Evolutionary conservation across 2,888 invertebrate genomes (phyloP).

Genomic region (Toxonevra muliebris): DNA sequence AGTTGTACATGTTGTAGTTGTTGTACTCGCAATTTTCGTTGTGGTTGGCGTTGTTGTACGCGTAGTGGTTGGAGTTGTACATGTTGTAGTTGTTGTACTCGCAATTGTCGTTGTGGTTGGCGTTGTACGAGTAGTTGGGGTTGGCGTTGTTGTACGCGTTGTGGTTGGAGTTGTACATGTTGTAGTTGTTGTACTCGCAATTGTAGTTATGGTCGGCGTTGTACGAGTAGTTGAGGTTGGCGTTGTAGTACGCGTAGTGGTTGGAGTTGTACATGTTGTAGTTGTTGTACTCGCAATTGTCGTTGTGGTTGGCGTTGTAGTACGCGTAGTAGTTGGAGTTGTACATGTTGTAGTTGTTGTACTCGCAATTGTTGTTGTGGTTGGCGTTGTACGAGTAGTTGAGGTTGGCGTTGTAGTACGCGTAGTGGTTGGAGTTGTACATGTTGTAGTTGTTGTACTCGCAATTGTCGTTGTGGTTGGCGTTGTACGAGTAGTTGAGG

Average conservation of each 20-base stretch:
- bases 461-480: background rate
- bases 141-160: slow-evolving; percentile 28
- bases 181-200: slow-evolving; percentile 2
- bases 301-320: slow-evolving; percentile 20
- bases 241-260: slow-evolving; percentile 12
- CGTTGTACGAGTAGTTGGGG: background rate
- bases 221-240: slow-evolving; percentile 8
- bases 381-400: background rate
- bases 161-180: slow-evolving; percentile 35
- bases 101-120: background rate
- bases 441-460: slow-evolving; percentile 23
- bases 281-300: slow-evolving; percentile 22
- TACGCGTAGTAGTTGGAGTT: slow-evolving; percentile 34
- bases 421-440: background rate
- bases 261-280: background rate
- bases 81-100: background rate
- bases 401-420: slow-evolving; percentile 15
- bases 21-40: background rate
- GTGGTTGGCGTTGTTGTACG: background rate
- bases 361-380: background rate
- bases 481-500: slow-evolving; percentile 33
- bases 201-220: background rate
- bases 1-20: slow-evolving; percentile 8
- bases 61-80: too few relatives aligned
- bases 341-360: slow-evolving; percentile 26